Evolutionary conservation across 2,797 vertebrate genomes (phyloP).

Genomic region (Anguilla megastoma): DNA sequence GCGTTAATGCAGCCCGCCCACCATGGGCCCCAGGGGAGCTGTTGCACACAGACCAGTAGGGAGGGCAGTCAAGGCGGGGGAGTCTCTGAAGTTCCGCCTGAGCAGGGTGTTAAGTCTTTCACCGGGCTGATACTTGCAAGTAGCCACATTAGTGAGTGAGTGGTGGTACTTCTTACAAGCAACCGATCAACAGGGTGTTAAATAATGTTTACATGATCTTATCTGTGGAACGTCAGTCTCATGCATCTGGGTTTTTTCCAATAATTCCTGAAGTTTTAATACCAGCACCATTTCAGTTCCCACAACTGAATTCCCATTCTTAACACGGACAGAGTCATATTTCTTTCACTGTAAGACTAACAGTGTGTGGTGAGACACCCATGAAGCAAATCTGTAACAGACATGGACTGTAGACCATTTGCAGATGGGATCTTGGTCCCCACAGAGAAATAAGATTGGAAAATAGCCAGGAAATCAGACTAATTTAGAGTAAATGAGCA

Average conservation of each 20-base stretch:
- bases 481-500: neutral
- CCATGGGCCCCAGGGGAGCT: neutral
- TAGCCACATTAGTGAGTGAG: conserved; percentile 20
- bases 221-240: neutral
- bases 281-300: neutral
- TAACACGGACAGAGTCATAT: neutral
- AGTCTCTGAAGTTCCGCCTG: neutral
- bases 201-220: conserved; percentile 11
- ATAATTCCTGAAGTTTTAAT: neutral
- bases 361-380: neutral
- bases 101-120: conserved; percentile 1
- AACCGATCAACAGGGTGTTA: neutral
- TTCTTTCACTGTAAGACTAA: neutral
- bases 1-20: neutral
- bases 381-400: neutral
- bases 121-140: neutral
- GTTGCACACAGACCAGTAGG: neutral
- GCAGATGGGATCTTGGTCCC: neutral
- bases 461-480: neutral
- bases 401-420: neutral
- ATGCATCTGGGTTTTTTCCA: neutral
- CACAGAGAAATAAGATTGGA: neutral
- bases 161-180: neutral
- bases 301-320: neutral
- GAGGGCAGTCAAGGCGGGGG: neutral